Base-by-base conservation (phyloP, 2,113 vertebrate genomes). In the Microcebus murinus region DNA sequence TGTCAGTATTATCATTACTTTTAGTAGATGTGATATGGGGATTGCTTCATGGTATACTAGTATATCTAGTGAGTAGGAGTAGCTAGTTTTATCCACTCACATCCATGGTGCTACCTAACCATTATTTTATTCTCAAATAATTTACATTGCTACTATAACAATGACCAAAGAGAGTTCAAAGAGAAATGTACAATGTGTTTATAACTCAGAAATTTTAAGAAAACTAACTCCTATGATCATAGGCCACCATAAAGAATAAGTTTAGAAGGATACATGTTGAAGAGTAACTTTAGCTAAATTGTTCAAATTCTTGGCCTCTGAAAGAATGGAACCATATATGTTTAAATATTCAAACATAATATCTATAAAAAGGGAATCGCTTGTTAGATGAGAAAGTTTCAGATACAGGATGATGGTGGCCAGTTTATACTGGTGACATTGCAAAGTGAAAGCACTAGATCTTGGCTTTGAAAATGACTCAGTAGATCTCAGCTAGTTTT, bases 61-160 rank as follows among this genome's bases (percentile, higher is more conserved):
- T 34, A 65, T 5, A 57, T 67, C 13, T 91, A 34, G 73, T 6
- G 0, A 79, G 39, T 25, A 71, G 10, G 4, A 63, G 10, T 34
- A 52, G 34, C 27, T 90, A 29, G 21, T 86, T 95, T 95, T 71
- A 82, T 77, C 45, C 27, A 55, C 36, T 82, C 11, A 45, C 11
- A 45, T 85, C 77, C 70, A 68, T 76, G 25, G 59, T 71, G 88
- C 27, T 81, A 67, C 14, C 34, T 73, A 87, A 80, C 12, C 27
- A 81, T 25, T 91, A 55, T n/a, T 95, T 96, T 10, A 65, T 63
- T 93, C 27, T 89, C 52, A 71, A 67, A 20, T 39, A 91, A 96
- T 50, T 70, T 74, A 73, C 25, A 52, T 59, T 82, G 8, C 3
- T 79, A 5, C 65, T 21, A 67, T 70, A 34, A 65, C 29, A 63